Percentiles rank a stretch among this genome's conserved stretches.
phyloP scores from a whole-genome alignment of 2,797 vertebrate species.

The Cuniculus paca region DNA sequence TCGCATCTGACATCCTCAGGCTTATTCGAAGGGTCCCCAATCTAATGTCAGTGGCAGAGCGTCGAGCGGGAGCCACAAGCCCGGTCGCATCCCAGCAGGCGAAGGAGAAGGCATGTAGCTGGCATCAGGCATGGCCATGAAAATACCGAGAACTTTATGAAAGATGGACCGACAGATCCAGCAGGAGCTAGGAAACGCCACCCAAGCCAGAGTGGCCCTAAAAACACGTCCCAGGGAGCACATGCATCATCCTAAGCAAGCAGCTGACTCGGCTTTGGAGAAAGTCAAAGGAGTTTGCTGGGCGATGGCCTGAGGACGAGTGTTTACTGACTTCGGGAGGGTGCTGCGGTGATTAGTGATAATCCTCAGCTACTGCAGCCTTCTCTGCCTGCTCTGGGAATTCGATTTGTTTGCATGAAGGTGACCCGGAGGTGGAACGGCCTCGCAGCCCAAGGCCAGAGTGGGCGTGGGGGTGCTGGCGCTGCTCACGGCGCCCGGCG shows the following conservation, averaged over 20 bases:
- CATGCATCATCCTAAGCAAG: slow-evolving; percentile 22
- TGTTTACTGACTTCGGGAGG: not conserved
- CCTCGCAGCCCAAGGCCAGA: not conserved
- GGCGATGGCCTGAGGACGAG: not conserved
- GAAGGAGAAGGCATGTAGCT: not conserved
- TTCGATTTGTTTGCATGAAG: not conserved
- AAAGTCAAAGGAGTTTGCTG: not conserved
- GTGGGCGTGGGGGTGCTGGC: not conserved
- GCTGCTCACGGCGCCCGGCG: not conserved
- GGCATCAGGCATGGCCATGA: not conserved
- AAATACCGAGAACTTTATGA: not conserved
- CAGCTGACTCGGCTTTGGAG: not conserved
- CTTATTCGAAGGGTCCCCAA: not conserved
- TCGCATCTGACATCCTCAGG: not conserved
- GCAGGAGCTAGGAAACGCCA: not conserved
- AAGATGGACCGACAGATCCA: not conserved
- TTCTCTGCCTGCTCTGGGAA: slow-evolving; percentile 6
- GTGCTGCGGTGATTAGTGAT: not conserved
- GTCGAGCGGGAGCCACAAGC: not conserved
- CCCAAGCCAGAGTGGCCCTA: not conserved
- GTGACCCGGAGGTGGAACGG: not conserved
- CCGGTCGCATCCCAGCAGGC: not conserved
- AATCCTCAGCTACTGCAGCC: not conserved
- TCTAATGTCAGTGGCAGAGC: not conserved
- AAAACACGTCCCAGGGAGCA: slow-evolving; percentile 23